Evolutionary conservation across 2,113 vertebrate genomes (phyloP), one percentile per base, ranked within the genome.

Genomic region (Eudorcas thomsonii): DNA sequence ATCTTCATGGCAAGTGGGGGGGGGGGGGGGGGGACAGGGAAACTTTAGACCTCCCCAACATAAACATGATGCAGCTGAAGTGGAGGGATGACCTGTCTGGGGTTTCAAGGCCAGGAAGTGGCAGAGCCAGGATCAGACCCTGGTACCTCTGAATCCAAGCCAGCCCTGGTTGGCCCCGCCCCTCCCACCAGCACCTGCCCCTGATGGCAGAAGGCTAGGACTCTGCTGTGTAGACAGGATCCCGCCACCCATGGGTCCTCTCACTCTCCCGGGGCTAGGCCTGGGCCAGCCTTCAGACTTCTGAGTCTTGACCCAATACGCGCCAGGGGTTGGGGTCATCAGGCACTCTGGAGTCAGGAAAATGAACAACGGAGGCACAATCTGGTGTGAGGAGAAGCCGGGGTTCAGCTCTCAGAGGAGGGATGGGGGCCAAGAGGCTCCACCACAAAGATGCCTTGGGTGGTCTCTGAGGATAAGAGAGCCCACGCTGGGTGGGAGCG

Each of bases 321-420:
- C 3, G 2, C 11, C 33, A 1, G 54, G 82, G 2, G 16, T 3
- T 52, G 39, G 6, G 5, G 48, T 55, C 48, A 23, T 43, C n/a
- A 19, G 74, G 7, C 26, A 0, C 80, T n/a, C 0, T 4, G 13
- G 7, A 62, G 4, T 74, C 52, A 78, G 60, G 11, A 26, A 39
- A 45, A 33, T 0, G 10, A 23, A 62, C 26, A 43, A 39, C 55
- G 0, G 10, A 6, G 28, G 21, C 48, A 64, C 48, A 2, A 0
- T 2, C 23, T 5, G 17, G 12, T 4, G 83, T 8, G 16, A 30
- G 25, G 36, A n/a, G 4, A 78, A 54, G 50, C 28, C 1, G 9
- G 59, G 59, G 3, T 23, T 54, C 77, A 12, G 21, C 6, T 13
- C 15, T 62, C 88, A n/a, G 82, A 64, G 26, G 0, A 12, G 11